Base-by-base conservation (phyloP, 2,888 invertebrate species). In the Lamellibrachia columna region DNA sequence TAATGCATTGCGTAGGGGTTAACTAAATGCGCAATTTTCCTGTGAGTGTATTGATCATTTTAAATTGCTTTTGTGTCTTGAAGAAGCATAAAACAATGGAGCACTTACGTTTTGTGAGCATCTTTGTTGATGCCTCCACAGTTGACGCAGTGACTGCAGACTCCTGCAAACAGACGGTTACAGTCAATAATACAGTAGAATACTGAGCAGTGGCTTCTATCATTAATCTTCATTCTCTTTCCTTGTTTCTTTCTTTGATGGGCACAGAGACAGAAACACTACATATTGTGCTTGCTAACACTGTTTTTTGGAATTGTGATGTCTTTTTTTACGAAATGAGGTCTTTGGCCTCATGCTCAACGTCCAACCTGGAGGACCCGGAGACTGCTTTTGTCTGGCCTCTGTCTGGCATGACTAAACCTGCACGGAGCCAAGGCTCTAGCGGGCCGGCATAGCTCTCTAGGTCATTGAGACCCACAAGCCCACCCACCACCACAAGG, bases 41-140 rank as follows among this genome's bases (percentile, higher is more conserved):
- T 22, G n/a, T 22, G 15, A 11, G 75, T 22, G 75, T 75, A 15
- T 15, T 75, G 75, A 75, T 22, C 75, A 15, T 75, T 22, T n/a
- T 75, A 75, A n/a, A 75, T 75, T 75, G 75, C n/a, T 75, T 15
- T 75, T 22, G n/a, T 75, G 75, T 75, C n/a, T 15, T 75, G 75
- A 15, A 15, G 75, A 15, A 75, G 15, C 40, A 40, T 40, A 40
- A 15, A 75, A 15, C 15, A 75, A 6, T 15, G 2, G 58, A 15
- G n/a, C 75, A 75, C 75, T 75, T n/a, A 75, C 75, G 75, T 75
- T 75, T 75, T 75, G 75, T 22, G 75, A 75, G 15, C 75, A 75
- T 15, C 22, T 75, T 75, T 75, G 75, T 22, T 75, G 75, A 75
- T 1, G 22, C 6, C 15, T 75, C 75, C 75, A 75, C 75, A 75